Evolutionary conservation across 2,113 vertebrate genomes (phyloP).

Genomic region (Acrocephalus arundinaceus): DNA sequence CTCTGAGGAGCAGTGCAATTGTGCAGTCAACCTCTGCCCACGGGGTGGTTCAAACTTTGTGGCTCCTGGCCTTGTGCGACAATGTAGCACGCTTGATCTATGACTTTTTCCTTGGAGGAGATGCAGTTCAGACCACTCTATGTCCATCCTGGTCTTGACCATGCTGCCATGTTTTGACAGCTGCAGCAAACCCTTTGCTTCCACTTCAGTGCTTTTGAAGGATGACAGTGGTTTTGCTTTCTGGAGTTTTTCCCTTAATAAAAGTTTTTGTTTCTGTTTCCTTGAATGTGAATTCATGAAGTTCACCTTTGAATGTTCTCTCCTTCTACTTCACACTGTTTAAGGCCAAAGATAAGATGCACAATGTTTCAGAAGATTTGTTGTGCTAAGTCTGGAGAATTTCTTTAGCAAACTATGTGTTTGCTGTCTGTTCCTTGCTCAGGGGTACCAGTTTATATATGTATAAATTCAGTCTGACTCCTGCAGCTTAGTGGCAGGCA

Average conservation of each 20-base stretch:
- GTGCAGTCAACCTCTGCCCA: neutral
- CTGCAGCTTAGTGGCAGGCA: neutral
- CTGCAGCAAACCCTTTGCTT: neutral
- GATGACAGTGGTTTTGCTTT: neutral
- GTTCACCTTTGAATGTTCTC: neutral
- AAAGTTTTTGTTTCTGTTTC: neutral
- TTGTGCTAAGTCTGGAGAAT: neutral
- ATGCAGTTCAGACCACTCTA: neutral
- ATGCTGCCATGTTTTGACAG: neutral
- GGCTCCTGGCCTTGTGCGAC: neutral
- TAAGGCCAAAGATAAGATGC: slow-evolving; percentile 36
- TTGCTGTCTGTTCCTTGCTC: slow-evolving; percentile 2
- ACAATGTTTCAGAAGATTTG: neutral
- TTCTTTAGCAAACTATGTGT: neutral
- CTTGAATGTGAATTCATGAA: slow-evolving; percentile 13
- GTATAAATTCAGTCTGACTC: neutral
- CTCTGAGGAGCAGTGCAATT: neutral
- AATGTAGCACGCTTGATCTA: neutral
- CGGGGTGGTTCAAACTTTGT: fast-evolving
- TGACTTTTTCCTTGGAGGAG: neutral
- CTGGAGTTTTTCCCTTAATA: neutral
- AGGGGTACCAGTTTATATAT: neutral
- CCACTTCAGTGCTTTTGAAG: neutral
- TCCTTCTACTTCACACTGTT: neutral
- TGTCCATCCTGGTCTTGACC: neutral